Conservation (phyloP, 2,113 vertebrate species). For the Kobus ellipsiprymnus region DNA sequence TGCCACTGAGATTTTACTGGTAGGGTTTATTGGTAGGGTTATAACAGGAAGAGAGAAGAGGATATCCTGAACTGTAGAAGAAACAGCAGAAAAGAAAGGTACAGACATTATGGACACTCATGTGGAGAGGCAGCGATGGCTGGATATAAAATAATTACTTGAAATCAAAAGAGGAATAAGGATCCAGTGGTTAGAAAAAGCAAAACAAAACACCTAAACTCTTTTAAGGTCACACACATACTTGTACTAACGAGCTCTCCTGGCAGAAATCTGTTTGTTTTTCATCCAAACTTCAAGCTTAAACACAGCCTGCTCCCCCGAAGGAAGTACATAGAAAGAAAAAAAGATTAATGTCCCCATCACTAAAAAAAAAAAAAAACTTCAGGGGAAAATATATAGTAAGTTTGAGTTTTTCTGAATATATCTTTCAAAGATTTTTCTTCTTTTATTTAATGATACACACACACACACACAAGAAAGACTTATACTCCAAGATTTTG, state of each 20-base stretch:
- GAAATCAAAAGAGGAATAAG: neutral
- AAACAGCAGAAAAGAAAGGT: neutral
- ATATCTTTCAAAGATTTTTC: slow-evolving; percentile 4
- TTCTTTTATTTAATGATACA: slow-evolving; percentile 7
- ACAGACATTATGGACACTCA: neutral
- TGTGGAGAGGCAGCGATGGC: neutral
- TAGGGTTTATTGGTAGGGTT: neutral
- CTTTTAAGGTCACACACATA: neutral
- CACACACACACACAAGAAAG: neutral
- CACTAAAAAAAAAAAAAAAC: neutral
- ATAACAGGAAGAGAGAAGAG: neutral
- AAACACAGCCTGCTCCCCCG: neutral
- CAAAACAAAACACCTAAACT: neutral
- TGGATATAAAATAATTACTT: neutral
- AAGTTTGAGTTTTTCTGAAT: neutral
- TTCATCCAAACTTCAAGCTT: neutral
- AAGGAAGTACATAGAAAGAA: neutral
- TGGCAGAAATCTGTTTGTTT: neutral
- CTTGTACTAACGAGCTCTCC: neutral
- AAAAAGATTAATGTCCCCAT: neutral
- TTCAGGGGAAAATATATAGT: neutral
- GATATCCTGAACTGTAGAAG: neutral
- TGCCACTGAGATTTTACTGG: neutral
- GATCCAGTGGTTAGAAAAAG: neutral
- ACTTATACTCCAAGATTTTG: neutral